phyloP scores from a whole-genome alignment of 2,797 vertebrate genomes.

The Eulemur mongoz region DNA sequence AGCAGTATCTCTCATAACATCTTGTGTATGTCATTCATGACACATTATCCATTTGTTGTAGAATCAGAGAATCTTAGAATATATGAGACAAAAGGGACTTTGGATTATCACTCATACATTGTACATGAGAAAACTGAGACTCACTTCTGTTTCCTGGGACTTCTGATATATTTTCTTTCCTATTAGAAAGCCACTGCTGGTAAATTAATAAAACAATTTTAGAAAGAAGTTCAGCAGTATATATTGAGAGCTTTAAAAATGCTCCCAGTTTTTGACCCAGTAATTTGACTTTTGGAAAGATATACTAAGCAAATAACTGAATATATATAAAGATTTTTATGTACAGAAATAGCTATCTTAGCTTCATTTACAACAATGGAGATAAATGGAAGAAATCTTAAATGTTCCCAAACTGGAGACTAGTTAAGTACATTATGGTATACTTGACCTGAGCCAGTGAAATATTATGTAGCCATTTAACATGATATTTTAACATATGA shows the following conservation, averaged over 20 bases:
- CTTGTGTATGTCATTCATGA: background rate
- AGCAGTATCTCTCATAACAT: background rate
- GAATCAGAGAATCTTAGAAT: background rate
- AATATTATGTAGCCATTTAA: background rate
- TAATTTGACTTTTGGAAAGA: conserved; percentile 34
- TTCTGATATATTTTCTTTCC: background rate
- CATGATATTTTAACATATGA: background rate
- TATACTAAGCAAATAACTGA: background rate
- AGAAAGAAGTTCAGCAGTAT: background rate
- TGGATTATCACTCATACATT: background rate
- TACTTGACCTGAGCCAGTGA: background rate
- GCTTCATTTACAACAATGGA: background rate
- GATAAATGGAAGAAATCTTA: background rate
- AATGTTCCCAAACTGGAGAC: background rate
- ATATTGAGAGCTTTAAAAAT: background rate
- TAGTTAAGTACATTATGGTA: background rate
- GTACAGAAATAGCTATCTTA: conserved; percentile 2
- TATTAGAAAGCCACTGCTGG: background rate
- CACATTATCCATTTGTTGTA: background rate
- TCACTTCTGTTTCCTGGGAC: background rate
- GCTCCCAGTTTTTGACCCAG: background rate
- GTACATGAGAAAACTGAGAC: background rate
- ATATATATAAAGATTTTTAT: background rate
- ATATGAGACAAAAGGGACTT: background rate
- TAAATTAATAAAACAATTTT: conserved; percentile 7